Percentiles rank a stretch among this genome's conserved stretches.
Conservation (phyloP, 1,140 invertebrate species). For the Drosophila subpulchrella region DNA sequence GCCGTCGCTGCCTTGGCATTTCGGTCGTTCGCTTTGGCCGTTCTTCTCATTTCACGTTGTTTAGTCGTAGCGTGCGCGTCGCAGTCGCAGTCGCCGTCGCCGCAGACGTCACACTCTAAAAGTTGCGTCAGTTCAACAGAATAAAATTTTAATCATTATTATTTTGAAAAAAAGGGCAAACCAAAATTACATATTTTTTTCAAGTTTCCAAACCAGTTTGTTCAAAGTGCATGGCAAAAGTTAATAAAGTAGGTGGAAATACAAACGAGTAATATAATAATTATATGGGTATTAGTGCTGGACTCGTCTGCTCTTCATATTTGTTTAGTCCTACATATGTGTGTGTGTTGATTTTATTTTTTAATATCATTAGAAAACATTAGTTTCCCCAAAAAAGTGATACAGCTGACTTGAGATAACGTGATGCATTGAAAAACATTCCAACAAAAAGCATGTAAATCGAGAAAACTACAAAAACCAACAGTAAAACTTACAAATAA, state of each 20-base stretch:
- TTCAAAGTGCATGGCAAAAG: constrained; percentile 10
- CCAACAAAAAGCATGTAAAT: no score
- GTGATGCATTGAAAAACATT: background rate
- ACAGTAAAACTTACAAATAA: no score
- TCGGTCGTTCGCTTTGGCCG: constrained; percentile 55
- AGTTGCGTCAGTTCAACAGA: constrained; percentile 72
- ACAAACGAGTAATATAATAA: constrained; percentile 18
- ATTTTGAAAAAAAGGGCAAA: constrained; percentile 5
- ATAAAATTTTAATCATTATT: constrained; percentile 12
- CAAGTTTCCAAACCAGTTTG: constrained; percentile 15
- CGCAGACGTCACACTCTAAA: constrained; percentile 63
- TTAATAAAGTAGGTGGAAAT: constrained; percentile 28
- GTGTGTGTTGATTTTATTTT: constrained; percentile 12
- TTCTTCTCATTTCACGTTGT: constrained; percentile 70
- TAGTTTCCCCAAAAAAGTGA: background rate
- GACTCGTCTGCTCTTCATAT: constrained; percentile 14
- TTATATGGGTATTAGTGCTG: constrained; percentile 16
- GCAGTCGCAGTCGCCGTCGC: constrained; percentile 45
- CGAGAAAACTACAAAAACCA: no score
- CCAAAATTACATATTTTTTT: constrained; percentile 29
- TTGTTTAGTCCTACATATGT: background rate
- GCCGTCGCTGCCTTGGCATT: constrained; percentile 41
- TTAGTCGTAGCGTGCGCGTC: constrained; percentile 76
- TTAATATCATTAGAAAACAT: background rate
- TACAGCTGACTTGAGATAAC: background rate